phyloP scores from a whole-genome alignment of 2,797 vertebrate genomes.

The Acanthopagrus latus region DNA sequence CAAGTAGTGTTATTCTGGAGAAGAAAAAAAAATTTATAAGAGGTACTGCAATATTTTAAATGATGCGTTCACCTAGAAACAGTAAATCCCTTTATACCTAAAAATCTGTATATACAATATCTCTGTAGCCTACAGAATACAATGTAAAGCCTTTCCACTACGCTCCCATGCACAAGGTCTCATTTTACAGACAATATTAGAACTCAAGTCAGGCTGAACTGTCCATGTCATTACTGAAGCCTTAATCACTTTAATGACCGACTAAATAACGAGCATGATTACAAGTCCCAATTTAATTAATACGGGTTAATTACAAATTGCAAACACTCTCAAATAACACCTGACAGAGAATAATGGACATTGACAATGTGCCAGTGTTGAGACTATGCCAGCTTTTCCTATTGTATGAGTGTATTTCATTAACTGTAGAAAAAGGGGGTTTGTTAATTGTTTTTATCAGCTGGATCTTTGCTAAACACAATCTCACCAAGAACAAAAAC shows the following conservation, averaged over 20 bases:
- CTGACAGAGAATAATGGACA: conserved; percentile 22
- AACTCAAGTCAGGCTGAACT: conserved; percentile 28
- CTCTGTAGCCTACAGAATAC: neutral
- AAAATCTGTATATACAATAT: neutral
- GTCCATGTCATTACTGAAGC: conserved; percentile 50
- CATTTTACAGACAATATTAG: conserved; percentile 14
- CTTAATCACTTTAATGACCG: conserved; percentile 64
- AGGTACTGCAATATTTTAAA: neutral
- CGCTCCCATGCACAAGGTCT: conserved; percentile 19
- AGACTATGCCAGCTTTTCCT: neutral
- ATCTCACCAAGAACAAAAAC: neutral
- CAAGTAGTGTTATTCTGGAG: neutral
- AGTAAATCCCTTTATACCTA: neutral
- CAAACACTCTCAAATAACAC: conserved; percentile 33
- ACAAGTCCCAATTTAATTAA: conserved; percentile 52
- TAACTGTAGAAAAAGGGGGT: neutral
- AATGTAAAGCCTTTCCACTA: neutral
- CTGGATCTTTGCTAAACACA: neutral
- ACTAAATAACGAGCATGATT: conserved; percentile 51
- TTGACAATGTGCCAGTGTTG: conserved; percentile 1
- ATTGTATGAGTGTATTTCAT: neutral
- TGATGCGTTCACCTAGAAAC: neutral
- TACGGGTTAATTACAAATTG: conserved; percentile 49
- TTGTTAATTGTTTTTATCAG: neutral
- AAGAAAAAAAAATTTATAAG: neutral